Base-by-base conservation (phyloP, 2,113 vertebrate genomes). In the Notiomystis cincta region DNA sequence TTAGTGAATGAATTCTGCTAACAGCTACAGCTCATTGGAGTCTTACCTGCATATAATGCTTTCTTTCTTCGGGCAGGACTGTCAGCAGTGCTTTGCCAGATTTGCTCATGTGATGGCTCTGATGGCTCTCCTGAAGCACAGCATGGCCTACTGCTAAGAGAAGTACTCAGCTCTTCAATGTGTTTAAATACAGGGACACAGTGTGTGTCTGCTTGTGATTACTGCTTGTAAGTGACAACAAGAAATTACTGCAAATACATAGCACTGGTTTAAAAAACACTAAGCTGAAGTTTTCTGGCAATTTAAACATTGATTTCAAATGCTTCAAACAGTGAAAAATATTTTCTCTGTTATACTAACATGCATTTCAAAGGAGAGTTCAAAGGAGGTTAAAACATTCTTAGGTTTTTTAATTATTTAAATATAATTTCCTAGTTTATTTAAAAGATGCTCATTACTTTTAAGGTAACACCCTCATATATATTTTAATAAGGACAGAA, bases 1-100 rank as follows among this genome's bases (percentile, higher is more conserved):
- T 25, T 38, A 76, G 50, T 65, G 53, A 79, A 57, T 30, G 53
- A 75, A 77, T 54, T 80, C 30, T 62, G n/a, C 57, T 48, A 75
- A 73, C n/a, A 77, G 11, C 22, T 22, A 25, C 15, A 62, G 45
- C 44, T 70, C 38, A 28, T 79, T 90, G 89, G 38, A 66, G 38
- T 19, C 64, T 57, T 97, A 98, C 98, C 98, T 96, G 98, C 97
- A 19, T 94, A 91, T 19, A 97, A 97, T 7, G 77, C 70, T 92
- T 97, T 97, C 91, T 96, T 98, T 87, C 87, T 97, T 90, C 4
- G 92, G 66, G 79, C 31, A 80, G 88, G 85, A 84, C 75, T 70
- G 48, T 83, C 56, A 86, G 51, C 57, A 12, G 35, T 45, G 77
- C 45, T 89, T 95, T 95, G 84, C 84, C 75, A 16, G 7, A 38